Evolutionary conservation across 2,797 vertebrate genomes (phyloP), one percentile per base, ranked within the genome.

Genomic region (Rachycentron canadum): DNA sequence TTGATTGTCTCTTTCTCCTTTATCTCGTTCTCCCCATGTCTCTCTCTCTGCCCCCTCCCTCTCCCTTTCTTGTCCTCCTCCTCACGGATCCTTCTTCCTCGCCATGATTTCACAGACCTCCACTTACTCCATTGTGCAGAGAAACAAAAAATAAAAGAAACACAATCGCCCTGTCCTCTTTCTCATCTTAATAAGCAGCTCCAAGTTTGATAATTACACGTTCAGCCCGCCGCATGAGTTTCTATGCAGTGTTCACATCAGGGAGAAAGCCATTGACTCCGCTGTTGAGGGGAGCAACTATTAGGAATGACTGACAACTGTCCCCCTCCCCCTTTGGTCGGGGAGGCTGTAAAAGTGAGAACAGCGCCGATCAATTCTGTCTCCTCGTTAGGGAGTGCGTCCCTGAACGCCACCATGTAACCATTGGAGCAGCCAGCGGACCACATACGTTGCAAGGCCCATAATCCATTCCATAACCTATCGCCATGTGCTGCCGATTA

Each of bases 401-500:
- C 91, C 89, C 92, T 81, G 87, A 93, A 94, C 84, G 85, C 88
- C 92, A 87, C 88, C 84, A 82, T 77, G 82, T 55, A 83, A 82
- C 76, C 82, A 66, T 81, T n/a, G 47, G 70, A 84, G 69, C 87
- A 84, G 85, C 79, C 73, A 78, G 84, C 7, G 50, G 94, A 95
- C 95, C 95, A 94, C 95, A 95, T 95, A 91, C 93, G 92, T 94
- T 53, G 94, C 85, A 55, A 88, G 91, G 82, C 87, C 87, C 82
- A 78, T 94, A 95, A 95, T 95, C 93, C 90, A 87, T 94, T 93
- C 93, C 94, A 94, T 92, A 93, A 93, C 91, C 91, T 90, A 92
- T 93, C 83, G 81, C 93, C 94, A 96, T 94, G 91, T 95, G 95
- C 90, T 89, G 91, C 84, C 81, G 78, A 95, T 95, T 95, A 95